Evolutionary conservation across 2,797 vertebrate species (phyloP), one percentile per base, ranked within the genome.

Genomic region (Chaetodon trifasciatus): DNA sequence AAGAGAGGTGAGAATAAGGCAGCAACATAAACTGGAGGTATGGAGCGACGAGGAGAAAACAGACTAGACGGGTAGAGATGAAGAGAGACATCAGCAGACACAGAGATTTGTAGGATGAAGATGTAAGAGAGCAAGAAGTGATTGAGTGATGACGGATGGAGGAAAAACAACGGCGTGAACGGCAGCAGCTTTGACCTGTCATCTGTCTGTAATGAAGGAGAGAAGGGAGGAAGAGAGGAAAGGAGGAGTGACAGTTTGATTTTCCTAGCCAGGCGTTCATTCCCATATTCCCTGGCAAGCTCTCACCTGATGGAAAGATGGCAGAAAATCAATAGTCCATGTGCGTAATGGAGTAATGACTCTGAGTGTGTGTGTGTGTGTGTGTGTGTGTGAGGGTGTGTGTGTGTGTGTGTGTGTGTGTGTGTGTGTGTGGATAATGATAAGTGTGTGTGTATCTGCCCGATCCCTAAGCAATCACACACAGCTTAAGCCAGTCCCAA

Each of bases 261-360:
- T 89, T 95, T 96, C 95, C 95, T 92, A 93, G 88, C 92, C 90
- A 91, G 89, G 93, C 91, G 89, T 94, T 92, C 94, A 95, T 93
- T 93, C 92, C 92, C 93, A 93, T 89, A 93, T 96, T 96, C 94
- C 92, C 92, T 88, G 89, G 93, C 93, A 96, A 93, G 93, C 93
- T 93, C 94, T 95, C 95, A 92, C 94, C 92, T 95, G 92, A 91
- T 94, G 94, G 91, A 96, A 95, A 94, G 88, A 92, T 95, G 96
- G 96, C 95, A 97, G 95, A 84, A 97, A 98, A 97, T 97, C 96
- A 96, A 96, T 97, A 95, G 87, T 72, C 86, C 82, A 90, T 93
- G 88, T 93, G 94, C 93, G 95, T 96, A 96, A 97, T 95, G 87
- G 95, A 95, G 95, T 96, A 94, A 96, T 96, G 95, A 95, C 90